Base-by-base conservation (phyloP, 1,140 invertebrate genomes). In the Nasonia longicornis region DNA sequence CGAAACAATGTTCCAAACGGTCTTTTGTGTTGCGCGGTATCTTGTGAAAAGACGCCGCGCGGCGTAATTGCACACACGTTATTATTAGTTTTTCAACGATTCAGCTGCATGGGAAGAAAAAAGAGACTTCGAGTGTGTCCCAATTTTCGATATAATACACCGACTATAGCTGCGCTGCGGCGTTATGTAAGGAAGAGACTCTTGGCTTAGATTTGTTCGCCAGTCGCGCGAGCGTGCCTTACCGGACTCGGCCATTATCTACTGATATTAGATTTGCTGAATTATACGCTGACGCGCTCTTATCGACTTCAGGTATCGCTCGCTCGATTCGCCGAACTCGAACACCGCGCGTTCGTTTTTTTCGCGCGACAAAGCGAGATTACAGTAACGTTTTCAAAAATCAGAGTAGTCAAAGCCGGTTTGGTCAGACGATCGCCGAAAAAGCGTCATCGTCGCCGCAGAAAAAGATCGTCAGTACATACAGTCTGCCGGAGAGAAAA, bases 151-250 rank as follows among this genome's bases (percentile, higher is more conserved):
- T 31, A 29, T 11, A 12, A 20, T n/a, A 35, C 1, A 26, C 26
- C 31, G 31, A 35, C 31, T 26, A 26, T 26, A 26, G 1, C 26
- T 26, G 26, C 26, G 4, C 3, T 35, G 31, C 31, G 4, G 31
- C 31, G 10, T 75, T 75, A 48, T 48, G 29, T 75, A 75, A 63
- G n/a, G 26, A 35, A 63, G 48, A 75, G 48, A 20, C 6, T 14
- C 16, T 35, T 26, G 26, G 22, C 16, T 63, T 75, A 63, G 26
- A 75, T 29, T 26, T 58, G n/a, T 22, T 29, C 31, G 14, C 0
- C 26, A 10, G 70, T 14, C 38, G 1, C 22, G 16, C 10, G 22
- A n/a, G 4, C n/a, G 20, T 2, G 52, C 42, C 75, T 77, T 77
- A 64, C 35, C 38, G 38, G 38, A 45, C 64, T 67, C 31, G 63